Evolutionary conservation across 2,113 vertebrate genomes (phyloP).

Genomic region (Antigone vipio): DNA sequence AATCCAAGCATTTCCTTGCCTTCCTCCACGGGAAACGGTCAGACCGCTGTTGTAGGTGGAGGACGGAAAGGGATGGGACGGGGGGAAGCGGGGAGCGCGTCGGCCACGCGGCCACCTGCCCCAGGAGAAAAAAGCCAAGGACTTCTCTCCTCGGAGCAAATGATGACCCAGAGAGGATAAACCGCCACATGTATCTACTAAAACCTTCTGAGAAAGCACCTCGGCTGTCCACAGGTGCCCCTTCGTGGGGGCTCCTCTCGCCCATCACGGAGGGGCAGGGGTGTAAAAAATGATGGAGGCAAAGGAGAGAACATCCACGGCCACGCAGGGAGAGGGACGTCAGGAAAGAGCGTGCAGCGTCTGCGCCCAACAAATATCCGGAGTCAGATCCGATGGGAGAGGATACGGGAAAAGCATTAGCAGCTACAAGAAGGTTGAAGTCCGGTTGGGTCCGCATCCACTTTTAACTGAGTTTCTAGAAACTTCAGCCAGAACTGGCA

Average conservation of each 20-base stretch:
- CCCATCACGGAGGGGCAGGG: not conserved
- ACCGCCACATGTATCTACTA: accelerated
- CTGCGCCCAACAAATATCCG: not conserved
- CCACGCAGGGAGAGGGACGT: not conserved
- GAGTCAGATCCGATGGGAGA: not conserved
- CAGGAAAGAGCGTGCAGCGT: not conserved
- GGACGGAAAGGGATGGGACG: not conserved
- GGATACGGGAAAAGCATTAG: not conserved
- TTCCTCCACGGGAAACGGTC: not conserved
- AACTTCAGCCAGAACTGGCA: not conserved
- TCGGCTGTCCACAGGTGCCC: not conserved
- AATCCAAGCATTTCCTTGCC: not conserved
- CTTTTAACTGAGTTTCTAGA: not conserved
- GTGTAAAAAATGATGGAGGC: not conserved
- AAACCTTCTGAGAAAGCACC: not conserved
- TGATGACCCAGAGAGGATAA: not conserved
- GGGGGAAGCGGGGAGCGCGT: not conserved
- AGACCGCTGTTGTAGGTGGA: not conserved
- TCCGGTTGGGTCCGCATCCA: not conserved
- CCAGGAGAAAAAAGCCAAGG: too few relatives aligned
- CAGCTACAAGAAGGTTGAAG: not conserved
- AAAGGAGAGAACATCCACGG: not conserved
- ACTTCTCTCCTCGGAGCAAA: not conserved
- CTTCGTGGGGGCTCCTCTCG: not conserved
- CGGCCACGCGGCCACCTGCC: not conserved